Evolutionary conservation across 2,797 vertebrate species (phyloP), one percentile per base, ranked within the genome.

Genomic region (Gobio occitaniae): DNA sequence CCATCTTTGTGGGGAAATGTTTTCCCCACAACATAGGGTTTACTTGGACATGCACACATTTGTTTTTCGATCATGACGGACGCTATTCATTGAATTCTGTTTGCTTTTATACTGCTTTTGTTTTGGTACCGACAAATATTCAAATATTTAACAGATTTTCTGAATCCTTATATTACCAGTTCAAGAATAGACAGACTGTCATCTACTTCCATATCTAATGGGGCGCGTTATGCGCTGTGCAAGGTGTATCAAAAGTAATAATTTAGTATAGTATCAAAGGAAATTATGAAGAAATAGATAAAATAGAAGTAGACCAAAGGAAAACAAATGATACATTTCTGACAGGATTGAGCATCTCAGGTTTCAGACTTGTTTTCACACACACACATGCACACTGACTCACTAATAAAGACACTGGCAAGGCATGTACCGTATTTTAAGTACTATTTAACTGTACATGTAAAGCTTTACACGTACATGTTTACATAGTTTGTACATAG

Each of bases 351-450:
- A 21, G 80, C 32, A 36, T 74, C 59, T 82, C 29, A 74, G 44
- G 19, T 65, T 82, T 74, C 56, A 38, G 8, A 74, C 25, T 74
- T 50, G 54, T 82, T 74, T 74, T 72, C 17, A 48, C 70, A 65
- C 13, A 15, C 38, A 50, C 56, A 50, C 41, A 38, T n/a, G 19
- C 38, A 65, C 5, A 54, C 61, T 76, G 70, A 72, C 41, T 17
- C 1, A 13, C 54, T n/a, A 38, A 21, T 48, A 78, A 78, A 65
- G 41, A 47, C 77, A 29, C n/a, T 29, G 16, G 16, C 15, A 19
- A 65, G n/a, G 44, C 9, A 47, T 21, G 47, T 29, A 16, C 61
- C 29, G 2, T 78, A 29, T n/a, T 72, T 12, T 71, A 25, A 47
- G 41, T 21, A 12, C 36, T 47, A 25, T 6, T 44, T 9, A n/a